Percentiles rank a stretch among this genome's conserved stretches.
Conservation (phyloP, 2,113 vertebrate genomes). For the Phylloscopus whistleri region DNA sequence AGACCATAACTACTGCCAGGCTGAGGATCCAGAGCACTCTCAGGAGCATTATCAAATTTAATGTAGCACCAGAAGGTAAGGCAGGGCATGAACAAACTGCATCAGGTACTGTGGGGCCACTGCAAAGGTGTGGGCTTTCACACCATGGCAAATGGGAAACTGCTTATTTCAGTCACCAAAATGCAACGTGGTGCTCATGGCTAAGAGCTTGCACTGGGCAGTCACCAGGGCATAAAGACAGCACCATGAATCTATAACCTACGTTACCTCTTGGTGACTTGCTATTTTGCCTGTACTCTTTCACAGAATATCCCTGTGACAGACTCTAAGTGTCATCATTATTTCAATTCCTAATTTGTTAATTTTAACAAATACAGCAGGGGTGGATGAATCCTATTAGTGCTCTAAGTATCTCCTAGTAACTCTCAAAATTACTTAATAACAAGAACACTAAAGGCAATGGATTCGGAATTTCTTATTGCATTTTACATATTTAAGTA, state of each 20-base stretch:
- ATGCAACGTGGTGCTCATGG: rapidly evolving
- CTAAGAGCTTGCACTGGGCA: neutral
- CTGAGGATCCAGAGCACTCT: neutral
- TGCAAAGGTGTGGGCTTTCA: neutral
- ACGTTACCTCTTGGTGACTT: neutral
- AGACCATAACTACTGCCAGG: neutral
- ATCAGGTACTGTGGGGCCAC: neutral
- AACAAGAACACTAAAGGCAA: neutral
- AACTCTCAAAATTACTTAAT: neutral
- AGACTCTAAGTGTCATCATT: neutral
- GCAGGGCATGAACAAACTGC: neutral
- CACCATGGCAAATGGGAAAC: neutral
- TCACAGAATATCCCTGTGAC: neutral
- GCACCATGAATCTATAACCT: neutral
- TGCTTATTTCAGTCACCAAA: neutral
- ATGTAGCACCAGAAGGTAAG: neutral
- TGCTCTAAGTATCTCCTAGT: neutral
- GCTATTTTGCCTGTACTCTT: neutral
- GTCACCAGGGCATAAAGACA: neutral
- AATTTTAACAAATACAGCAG: neutral
- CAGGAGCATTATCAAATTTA: neutral
- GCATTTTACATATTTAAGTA: neutral
- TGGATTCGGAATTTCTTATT: neutral
- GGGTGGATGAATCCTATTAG: neutral
- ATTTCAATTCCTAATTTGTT: neutral